These are phyloP conservation scores for Psophia crepitans DNA, from an alignment of 2,113 vertebrate species.

Conservation along the genomic window DNA sequence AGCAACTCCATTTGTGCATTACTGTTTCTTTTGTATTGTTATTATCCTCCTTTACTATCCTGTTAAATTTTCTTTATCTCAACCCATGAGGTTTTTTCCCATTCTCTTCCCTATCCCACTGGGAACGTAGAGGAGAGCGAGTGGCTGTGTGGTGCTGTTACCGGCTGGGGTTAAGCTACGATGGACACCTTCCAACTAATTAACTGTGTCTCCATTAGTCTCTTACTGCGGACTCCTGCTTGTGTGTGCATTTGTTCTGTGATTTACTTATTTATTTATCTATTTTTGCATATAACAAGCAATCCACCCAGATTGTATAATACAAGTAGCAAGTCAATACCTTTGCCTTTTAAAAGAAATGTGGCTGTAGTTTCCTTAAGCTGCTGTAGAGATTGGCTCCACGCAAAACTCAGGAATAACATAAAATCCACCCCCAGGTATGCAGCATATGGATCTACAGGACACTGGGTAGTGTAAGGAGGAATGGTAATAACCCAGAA, in stretches of 20 bases:
- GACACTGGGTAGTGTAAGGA: neutral
- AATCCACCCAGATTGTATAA: neutral
- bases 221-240: neutral
- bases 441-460: neutral
- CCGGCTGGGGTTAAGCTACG: too few species aligned
- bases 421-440: neutral
- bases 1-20: too few species aligned
- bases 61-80: too few species aligned
- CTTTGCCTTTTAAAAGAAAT: neutral
- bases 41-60: too few species aligned
- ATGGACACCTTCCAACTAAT: neutral
- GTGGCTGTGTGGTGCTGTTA: too few species aligned
- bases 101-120: too few species aligned
- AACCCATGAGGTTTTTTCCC: too few species aligned
- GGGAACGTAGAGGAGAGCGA: too few species aligned
- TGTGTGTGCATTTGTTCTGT: neutral
- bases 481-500: neutral
- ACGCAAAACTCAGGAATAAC: neutral
- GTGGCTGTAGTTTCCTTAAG: neutral
- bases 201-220: neutral
- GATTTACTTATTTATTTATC: too few species aligned
- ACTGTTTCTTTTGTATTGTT: too few species aligned
- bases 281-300: neutral
- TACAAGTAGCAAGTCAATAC: neutral
- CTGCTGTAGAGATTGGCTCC: neutral